Evolutionary conservation across 1,140 invertebrate genomes (phyloP).

Genomic region (Drosophila setifemur): DNA sequence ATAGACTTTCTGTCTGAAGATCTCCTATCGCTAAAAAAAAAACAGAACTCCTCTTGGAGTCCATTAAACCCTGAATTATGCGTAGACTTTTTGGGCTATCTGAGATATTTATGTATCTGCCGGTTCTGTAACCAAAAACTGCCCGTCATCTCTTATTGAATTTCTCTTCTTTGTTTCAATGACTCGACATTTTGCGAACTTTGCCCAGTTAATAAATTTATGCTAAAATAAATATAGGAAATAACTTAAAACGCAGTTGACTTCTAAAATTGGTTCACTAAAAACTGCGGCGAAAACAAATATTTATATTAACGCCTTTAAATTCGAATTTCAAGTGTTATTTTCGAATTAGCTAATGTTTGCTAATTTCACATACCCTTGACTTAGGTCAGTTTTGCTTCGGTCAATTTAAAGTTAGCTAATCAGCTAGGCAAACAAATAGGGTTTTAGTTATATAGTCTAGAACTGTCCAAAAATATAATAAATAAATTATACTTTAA

Average conservation of each 20-base stretch:
- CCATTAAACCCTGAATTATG: constrained; percentile 9
- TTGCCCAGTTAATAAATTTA: too few relatives aligned
- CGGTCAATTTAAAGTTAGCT: constrained; percentile 6
- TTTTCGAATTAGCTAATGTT: constrained; percentile 17
- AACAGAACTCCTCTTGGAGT: neutral
- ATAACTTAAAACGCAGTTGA: too few relatives aligned
- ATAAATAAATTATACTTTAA: too few relatives aligned
- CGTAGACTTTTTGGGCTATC: neutral
- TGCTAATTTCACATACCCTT: constrained; percentile 43
- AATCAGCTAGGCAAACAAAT: constrained; percentile 24
- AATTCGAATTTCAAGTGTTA: neutral
- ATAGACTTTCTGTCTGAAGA: neutral
- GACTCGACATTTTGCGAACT: constrained; percentile 26
- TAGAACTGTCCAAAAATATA: too few relatives aligned
- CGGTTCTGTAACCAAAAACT: neutral
- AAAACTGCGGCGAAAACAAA: constrained; percentile 8
- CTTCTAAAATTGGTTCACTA: neutral
- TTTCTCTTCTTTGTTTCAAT: constrained; percentile 16
- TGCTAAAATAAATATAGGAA: too few relatives aligned
- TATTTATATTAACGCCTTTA: neutral
- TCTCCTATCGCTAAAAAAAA: neutral
- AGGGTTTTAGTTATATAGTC: neutral
- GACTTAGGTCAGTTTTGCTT: constrained; percentile 43
- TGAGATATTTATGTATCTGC: constrained; percentile 4
- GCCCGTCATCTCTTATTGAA: constrained; percentile 9